Evolutionary conservation across 1,140 invertebrate species (phyloP).

Genomic region (Epicauta chinensis): DNA sequence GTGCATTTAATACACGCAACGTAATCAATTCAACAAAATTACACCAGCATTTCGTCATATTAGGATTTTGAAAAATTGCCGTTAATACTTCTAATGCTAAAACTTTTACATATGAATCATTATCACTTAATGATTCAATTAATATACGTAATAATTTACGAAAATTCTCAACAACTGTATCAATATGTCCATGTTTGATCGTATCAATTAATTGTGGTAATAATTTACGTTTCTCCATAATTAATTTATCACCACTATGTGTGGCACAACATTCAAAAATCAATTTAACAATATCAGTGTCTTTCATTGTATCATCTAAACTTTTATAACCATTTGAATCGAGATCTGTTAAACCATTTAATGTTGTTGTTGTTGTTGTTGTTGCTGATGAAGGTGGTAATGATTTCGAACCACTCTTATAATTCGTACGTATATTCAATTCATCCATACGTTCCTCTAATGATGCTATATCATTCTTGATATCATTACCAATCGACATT

Average conservation of each 20-base stretch:
- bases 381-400: conserved; percentile 28
- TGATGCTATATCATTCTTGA: conserved; percentile 41
- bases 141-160: conserved; percentile 68
- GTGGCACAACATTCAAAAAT: conserved; percentile 34
- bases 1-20: conserved; percentile 77
- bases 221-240: conserved; percentile 34
- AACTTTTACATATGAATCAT: conserved; percentile 61
- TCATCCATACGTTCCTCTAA: conserved; percentile 45
- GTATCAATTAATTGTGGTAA: conserved; percentile 42
- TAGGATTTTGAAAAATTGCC: conserved; percentile 70
- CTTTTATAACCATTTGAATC: conserved; percentile 38
- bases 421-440: conserved; percentile 32
- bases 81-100: conserved; percentile 70
- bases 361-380: conserved; percentile 13
- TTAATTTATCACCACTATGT: conserved; percentile 32
- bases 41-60: conserved; percentile 69
- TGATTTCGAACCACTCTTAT: conserved; percentile 26
- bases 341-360: conserved; percentile 34
- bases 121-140: conserved; percentile 63
- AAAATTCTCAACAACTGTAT: conserved; percentile 47
- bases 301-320: conserved; percentile 26
- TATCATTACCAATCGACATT: conserved; percentile 55
- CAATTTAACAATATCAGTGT: conserved; percentile 41
- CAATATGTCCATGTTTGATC: conserved; percentile 45
- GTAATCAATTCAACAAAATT: conserved; percentile 85